Base-by-base conservation (phyloP, 1,140 invertebrate species). In the Drosophila sucinea region DNA sequence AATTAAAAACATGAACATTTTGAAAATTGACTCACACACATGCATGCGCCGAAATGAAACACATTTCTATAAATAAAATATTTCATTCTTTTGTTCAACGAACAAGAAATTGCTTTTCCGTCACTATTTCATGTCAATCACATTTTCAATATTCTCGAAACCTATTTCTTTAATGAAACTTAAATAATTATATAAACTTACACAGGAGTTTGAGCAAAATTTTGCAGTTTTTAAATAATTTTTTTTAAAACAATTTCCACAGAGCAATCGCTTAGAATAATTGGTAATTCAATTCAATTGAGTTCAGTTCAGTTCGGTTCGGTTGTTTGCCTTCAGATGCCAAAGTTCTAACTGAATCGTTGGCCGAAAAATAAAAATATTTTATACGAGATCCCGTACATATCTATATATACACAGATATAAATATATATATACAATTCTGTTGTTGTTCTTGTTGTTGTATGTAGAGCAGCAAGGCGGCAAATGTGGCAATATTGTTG, bases 101-200 rank as follows among this genome's bases (percentile, higher is more conserved):
- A 55, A 55, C 29, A 55, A 10, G 44, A 60, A 71, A 54, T 38
- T 44, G 67, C 54, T 82, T 86, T 66, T 47, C 47, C 64, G 70
- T 54, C 69, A 72, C 57, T 71, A 73, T 56, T 35, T 57, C 4
- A 38, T 87, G 82, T 85, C 82, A 85, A 87, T 87, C 83, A 87
- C 79, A 79, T 66, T 63, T 76, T 78, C 58, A 69, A 63, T 55
- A 54, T 70, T 70, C 47, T 55, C 5, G 8, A 67, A 63, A 56
- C 1, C 11, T 38, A 23, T 41, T 32, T 60, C 54, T 35, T 38
- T 23, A 41, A 27, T 61, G 32, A 30, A 38, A 44, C 29, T 44
- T 51, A 70, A 70, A 61, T 30, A 70, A 79, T 89, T 86, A 83
- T 86, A 66, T 77, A 79, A 77, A 86, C 80, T 71, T 84, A 89